These are phyloP conservation scores for Oegoconia quadripuncta DNA, from an alignment of 2,888 invertebrate species.

Conservation along the genomic window DNA sequence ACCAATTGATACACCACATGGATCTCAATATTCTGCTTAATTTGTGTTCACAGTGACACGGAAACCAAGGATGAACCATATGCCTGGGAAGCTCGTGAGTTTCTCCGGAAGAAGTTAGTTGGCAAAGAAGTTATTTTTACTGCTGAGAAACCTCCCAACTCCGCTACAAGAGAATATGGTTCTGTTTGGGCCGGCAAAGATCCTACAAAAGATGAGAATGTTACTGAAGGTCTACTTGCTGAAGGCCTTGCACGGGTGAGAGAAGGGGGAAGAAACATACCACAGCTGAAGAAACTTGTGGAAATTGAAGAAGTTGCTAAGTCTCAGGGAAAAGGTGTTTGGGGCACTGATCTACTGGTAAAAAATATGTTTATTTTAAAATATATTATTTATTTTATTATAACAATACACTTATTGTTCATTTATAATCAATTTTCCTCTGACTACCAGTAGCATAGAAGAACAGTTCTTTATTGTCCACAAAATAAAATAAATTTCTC, in stretches of 20 bases:
- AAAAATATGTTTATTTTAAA: slow-evolving; percentile 4
- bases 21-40: too few species aligned
- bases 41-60: slow-evolving; percentile 68
- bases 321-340: slow-evolving; percentile 91
- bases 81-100: slow-evolving; percentile 99
- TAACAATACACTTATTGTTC: background rate
- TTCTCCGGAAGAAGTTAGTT: slow-evolving; percentile 93
- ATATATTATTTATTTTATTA: too few species aligned
- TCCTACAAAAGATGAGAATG: slow-evolving; percentile 87
- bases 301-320: slow-evolving; percentile 96
- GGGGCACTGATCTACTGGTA: slow-evolving; percentile 75
- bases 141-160: slow-evolving; percentile 90
- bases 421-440: too few species aligned
- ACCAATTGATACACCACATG: too few species aligned
- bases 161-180: slow-evolving; percentile 91
- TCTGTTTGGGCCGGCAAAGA: slow-evolving; percentile 92
- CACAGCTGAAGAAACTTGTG: slow-evolving; percentile 83
- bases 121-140: slow-evolving; percentile 94
- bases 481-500: too few species aligned
- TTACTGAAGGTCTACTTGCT: slow-evolving; percentile 91
- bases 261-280: slow-evolving; percentile 76
- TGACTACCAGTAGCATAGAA: too few species aligned
- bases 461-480: too few species aligned
- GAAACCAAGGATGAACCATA: slow-evolving; percentile 93
- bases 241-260: slow-evolving; percentile 94